Conservation (phyloP, 2,797 vertebrate species). For the Mormyrus hasselquistii region DNA sequence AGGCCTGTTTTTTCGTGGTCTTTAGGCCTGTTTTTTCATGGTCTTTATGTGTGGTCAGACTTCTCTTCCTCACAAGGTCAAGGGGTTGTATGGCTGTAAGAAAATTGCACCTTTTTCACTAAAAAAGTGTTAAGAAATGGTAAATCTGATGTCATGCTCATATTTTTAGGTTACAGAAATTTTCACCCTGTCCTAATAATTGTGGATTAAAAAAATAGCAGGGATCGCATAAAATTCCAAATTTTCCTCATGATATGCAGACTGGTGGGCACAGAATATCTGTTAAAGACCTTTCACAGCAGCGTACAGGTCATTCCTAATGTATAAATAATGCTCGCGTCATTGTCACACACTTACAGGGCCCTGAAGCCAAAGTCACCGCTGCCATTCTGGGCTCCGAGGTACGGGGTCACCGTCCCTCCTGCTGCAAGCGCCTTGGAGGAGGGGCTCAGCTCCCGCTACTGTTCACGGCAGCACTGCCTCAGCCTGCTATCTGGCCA, state of each 20-base stretch:
- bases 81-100: neutral
- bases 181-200: neutral
- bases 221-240: neutral
- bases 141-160: neutral
- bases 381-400: neutral
- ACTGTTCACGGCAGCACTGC: conserved; percentile 46
- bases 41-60: neutral
- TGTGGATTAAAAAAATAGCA: neutral
- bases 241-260: neutral
- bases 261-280: neutral
- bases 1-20: too few relatives aligned
- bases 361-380: neutral
- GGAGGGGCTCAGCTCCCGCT: neutral
- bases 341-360: neutral
- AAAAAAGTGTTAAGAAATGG: neutral
- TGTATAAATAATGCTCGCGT: neutral
- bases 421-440: neutral
- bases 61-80: neutral
- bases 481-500: conserved; percentile 70
- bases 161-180: neutral
- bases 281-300: conserved; percentile 3
- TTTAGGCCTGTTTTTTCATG: neutral
- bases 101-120: neutral
- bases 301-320: neutral
- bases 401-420: neutral